Evolutionary conservation across 2,888 invertebrate genomes (phyloP).

Genomic region (Pheosia tremula): DNA sequence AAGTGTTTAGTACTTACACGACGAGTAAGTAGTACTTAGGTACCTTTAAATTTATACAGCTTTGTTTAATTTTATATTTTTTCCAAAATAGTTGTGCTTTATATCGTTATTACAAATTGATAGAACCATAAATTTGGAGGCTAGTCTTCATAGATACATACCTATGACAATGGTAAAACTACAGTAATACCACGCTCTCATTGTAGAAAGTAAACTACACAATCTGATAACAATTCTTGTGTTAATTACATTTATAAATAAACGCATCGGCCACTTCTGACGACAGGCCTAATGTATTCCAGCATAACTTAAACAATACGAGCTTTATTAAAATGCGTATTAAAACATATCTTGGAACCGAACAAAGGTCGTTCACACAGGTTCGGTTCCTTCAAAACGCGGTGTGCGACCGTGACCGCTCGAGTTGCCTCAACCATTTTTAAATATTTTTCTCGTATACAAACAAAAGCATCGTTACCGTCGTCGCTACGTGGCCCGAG

Average conservation of each 20-base stretch:
- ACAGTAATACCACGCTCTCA: not conserved
- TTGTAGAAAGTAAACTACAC: constrained; percentile 24
- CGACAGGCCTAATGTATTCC: constrained; percentile 72
- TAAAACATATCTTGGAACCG: constrained; percentile 73
- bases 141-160: not conserved
- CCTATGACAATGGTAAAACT: not conserved
- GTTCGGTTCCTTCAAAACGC: constrained; percentile 57
- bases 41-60: no score
- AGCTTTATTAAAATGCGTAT: constrained; percentile 79
- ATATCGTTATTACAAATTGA: no score
- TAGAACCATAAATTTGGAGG: no score
- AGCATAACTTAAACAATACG: constrained; percentile 69
- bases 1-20: no score
- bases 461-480: constrained; percentile 45
- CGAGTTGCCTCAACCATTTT: constrained; percentile 54
- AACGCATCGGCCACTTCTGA: constrained; percentile 48
- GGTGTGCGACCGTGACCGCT: constrained; percentile 68
- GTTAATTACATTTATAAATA: constrained; percentile 42
- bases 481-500: constrained; percentile 30
- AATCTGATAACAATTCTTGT: constrained; percentile 33
- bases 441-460: constrained; percentile 36
- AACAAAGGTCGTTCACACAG: constrained; percentile 74
- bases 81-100: no score
- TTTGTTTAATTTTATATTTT: no score
- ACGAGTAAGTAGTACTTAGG: no score